These are phyloP conservation scores for Mixornis gularis DNA, from an alignment of 2,113 vertebrate genomes.

Conservation along the genomic window DNA sequence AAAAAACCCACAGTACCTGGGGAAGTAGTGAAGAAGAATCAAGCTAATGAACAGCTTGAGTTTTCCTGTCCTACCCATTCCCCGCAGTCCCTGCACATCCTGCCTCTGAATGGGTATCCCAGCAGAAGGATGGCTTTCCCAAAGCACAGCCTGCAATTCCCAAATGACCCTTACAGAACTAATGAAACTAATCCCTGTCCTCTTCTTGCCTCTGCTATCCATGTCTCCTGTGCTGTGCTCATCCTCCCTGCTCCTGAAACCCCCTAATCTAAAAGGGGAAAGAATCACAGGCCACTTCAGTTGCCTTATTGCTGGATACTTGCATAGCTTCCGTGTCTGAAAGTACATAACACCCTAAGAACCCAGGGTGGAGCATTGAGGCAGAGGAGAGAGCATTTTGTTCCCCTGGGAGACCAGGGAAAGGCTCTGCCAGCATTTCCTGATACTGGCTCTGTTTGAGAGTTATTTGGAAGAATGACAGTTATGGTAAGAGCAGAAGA, in stretches of 20 bases:
- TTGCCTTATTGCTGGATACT: background rate
- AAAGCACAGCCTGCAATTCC: background rate
- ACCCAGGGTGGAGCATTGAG: accelerated
- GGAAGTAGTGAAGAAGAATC: background rate
- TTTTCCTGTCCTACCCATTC: background rate
- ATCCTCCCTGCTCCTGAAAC: background rate
- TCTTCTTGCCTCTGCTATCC: background rate
- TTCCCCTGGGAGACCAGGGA: background rate
- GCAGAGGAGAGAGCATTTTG: background rate
- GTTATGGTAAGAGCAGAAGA: background rate
- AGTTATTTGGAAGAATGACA: background rate
- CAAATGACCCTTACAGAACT: background rate
- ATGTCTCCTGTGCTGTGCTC: background rate
- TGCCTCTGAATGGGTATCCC: background rate
- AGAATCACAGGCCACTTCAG: background rate
- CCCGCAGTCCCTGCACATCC: background rate
- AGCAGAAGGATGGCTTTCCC: background rate
- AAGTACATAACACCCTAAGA: background rate
- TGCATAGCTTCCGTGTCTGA: background rate
- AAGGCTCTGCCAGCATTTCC: background rate
- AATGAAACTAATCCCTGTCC: background rate
- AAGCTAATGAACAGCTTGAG: background rate
- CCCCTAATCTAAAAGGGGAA: background rate
- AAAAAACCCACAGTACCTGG: background rate
- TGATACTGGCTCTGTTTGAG: background rate